These are phyloP conservation scores for Hyppa rectilinea DNA, from an alignment of 2,888 invertebrate species.

Conservation along the genomic window DNA sequence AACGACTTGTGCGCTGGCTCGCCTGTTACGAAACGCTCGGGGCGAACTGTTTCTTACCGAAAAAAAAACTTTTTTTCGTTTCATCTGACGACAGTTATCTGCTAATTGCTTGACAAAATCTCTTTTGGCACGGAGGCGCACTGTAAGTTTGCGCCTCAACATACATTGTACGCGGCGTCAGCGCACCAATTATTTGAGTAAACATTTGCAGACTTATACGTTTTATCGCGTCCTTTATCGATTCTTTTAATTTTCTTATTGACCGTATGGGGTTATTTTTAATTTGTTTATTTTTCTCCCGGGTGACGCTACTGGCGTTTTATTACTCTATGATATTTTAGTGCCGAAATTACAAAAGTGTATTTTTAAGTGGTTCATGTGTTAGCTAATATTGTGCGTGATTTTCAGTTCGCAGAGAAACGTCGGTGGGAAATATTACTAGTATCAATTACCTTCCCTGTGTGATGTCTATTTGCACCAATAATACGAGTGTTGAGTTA, in stretches of 20 bases:
- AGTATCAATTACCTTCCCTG: conserved; percentile 87
- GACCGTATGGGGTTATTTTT: conserved; percentile 58
- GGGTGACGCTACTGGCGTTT: conserved; percentile 41
- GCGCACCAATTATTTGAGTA: conserved; percentile 77
- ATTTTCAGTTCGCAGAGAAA: conserved; percentile 85
- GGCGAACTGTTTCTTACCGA: conserved; percentile 79
- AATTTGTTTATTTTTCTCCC: conserved; percentile 55
- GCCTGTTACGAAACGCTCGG: conserved; percentile 84
- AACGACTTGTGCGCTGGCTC: conserved; percentile 75
- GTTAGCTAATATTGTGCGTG: conserved; percentile 77
- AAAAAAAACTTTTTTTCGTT: conserved; percentile 79
- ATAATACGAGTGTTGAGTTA: conserved; percentile 82
- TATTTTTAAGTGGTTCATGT: conserved; percentile 72
- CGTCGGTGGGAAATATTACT: conserved; percentile 81
- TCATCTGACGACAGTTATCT: conserved; percentile 82
- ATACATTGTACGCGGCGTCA: conserved; percentile 66
- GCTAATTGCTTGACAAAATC: conserved; percentile 84
- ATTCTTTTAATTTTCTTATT: conserved; percentile 72
- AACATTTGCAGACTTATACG: conserved; percentile 74
- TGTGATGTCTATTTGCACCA: conserved; percentile 84
- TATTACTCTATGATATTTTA: conserved; percentile 77
- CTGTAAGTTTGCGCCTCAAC: conserved; percentile 72
- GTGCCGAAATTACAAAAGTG: conserved; percentile 69
- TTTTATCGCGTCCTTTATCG: conserved; percentile 73
- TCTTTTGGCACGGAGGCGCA: conserved; percentile 80